Evolutionary conservation across 2,888 invertebrate species (phyloP).

Genomic region (Liodrosophila aerea): DNA sequence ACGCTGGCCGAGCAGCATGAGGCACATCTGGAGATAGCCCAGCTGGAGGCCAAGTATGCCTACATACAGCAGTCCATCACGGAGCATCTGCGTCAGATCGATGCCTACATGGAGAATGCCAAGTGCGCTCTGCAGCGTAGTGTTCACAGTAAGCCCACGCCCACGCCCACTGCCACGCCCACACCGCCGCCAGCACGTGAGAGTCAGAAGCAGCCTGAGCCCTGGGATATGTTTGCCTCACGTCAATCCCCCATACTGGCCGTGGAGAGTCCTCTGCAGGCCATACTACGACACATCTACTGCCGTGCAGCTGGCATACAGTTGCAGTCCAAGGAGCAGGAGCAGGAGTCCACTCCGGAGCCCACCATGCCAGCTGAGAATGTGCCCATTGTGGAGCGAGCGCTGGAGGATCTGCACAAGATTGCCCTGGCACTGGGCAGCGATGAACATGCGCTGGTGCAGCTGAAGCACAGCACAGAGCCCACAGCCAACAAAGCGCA

Average conservation of each 20-base stretch:
- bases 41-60: constrained; percentile 79
- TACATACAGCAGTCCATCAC: constrained; percentile 81
- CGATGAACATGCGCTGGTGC: constrained; percentile 34
- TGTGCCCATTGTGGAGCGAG: constrained; percentile 80
- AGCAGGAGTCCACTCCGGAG: constrained; percentile 13
- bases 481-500: constrained; percentile 53
- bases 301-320: constrained; percentile 58
- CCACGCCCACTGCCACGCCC: constrained; percentile 24
- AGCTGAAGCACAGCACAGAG: constrained; percentile 50
- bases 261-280: constrained; percentile 76
- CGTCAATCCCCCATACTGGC: constrained; percentile 60
- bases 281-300: constrained; percentile 71
- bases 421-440: constrained; percentile 60
- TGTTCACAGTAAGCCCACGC: constrained; percentile 45
- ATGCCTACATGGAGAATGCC: constrained; percentile 81
- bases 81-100: constrained; percentile 80
- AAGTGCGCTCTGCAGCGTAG: constrained; percentile 78
- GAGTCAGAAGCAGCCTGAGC: constrained; percentile 15
- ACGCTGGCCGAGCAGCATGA: constrained; percentile 49
- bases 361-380: constrained; percentile 67
- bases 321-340: constrained; percentile 25
- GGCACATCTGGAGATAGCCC: constrained; percentile 70
- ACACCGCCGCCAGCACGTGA: constrained; percentile 6
- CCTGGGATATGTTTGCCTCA: constrained; percentile 54
- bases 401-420: constrained; percentile 76